Evolutionary conservation across 1,140 invertebrate species (phyloP), one percentile per base, ranked within the genome.

Genomic region (Zaprionus ornatus): DNA sequence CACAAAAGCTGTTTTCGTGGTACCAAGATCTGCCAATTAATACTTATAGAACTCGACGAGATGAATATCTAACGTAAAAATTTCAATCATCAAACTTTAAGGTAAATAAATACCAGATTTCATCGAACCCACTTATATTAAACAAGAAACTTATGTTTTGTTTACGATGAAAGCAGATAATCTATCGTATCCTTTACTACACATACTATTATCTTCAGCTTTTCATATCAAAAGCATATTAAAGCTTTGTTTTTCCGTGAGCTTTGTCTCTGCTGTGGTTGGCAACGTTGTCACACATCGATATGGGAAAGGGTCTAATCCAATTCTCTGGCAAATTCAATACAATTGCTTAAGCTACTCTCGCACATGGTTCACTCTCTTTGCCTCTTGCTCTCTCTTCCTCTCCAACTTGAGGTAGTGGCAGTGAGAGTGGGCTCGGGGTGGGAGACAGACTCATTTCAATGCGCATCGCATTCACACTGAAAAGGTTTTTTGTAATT

Each of bases 401-500:
- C 29, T 29, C 2, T 0, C 29, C n/a, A 15, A 7, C 37, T n/a
- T 40, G 6, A 45, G 40, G 7, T n/a, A 3, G 40, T 17, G 37
- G 37, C 32, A 13, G 35, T n/a, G n/a, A n/a, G 40, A 17, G 7
- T 3, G 23, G 32, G 23, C 17, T 12, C 12, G 12, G 45, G 45
- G 45, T 12, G 45, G 45, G 19, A 50, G 17, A 50, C 45, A 23
- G 45, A 50, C 54, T 42, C 66, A 74, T 70, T 71, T 71, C 60
- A 57, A 71, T 71, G 73, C 61, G 61, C 70, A 52, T 75, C 45
- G 54, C 54, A 75, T 71, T 64, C 60, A 68, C 25, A 64, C 27
- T 50, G 60, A 71, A 75, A 75, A 75, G 55, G 73, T 52, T 59
- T 70, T 75, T 75, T 71, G 67, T 64, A 64, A 63, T 64, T 71